These are phyloP conservation scores for Hormaphis cornu DNA, from an alignment of 1,140 invertebrate genomes.

Conservation along the genomic window DNA sequence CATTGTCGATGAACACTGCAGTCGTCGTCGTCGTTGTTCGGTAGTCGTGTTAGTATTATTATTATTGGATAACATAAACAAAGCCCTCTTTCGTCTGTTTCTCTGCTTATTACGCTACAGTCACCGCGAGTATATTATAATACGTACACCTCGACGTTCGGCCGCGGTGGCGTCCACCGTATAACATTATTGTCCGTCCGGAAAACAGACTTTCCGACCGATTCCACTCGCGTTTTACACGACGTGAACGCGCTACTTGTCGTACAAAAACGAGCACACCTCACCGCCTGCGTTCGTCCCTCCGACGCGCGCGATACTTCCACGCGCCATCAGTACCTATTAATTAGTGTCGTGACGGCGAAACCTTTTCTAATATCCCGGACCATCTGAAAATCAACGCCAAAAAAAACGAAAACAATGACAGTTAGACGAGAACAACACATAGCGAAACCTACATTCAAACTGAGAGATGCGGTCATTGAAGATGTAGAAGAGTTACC, in stretches of 20 bases:
- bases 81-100: not conserved
- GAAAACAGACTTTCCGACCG: constrained; percentile 8
- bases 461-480: no score
- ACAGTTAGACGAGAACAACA: no score
- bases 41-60: not conserved
- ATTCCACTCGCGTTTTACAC: not conserved
- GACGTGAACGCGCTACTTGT: not conserved
- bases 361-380: no score
- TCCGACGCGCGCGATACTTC: no score
- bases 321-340: no score
- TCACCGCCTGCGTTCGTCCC: no score
- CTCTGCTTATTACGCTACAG: not conserved
- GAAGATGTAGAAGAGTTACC: no score
- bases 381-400: no score
- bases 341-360: no score
- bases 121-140: not conserved
- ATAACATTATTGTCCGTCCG: not conserved
- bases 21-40: not conserved
- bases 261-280: not conserved
- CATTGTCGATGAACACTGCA: constrained; percentile 1
- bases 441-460: no score
- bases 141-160: not conserved
- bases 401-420: no score
- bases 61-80: not conserved
- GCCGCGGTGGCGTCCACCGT: no score